These are phyloP conservation scores for Lophura nycthemera DNA, from an alignment of 2,113 vertebrate species.

Conservation along the genomic window DNA sequence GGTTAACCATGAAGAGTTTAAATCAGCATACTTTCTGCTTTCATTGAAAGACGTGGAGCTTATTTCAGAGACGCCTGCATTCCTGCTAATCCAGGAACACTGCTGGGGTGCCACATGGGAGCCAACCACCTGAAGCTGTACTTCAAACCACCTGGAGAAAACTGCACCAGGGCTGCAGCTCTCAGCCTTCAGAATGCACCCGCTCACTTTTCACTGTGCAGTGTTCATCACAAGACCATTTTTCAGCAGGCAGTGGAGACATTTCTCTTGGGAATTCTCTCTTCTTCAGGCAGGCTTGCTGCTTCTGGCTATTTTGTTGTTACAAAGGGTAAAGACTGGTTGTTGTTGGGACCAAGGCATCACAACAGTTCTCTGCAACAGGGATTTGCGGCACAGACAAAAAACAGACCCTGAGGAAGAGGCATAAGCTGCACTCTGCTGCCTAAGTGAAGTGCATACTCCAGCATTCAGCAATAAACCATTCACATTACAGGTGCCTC, in stretches of 20 bases:
- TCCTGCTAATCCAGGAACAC: not conserved
- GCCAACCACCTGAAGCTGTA: not conserved
- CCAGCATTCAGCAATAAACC: not conserved
- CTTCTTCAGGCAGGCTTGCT: not conserved
- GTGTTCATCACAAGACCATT: not conserved
- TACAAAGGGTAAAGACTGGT: not conserved
- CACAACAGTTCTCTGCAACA: not conserved
- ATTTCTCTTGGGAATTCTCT: not conserved
- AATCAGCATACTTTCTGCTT: not conserved
- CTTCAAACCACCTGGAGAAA: not conserved
- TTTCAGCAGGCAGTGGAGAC: not conserved
- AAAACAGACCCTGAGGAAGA: not conserved
- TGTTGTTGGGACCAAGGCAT: not conserved
- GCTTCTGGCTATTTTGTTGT: not conserved
- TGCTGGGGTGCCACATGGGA: not conserved
- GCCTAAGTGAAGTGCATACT: not conserved
- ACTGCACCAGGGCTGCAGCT: not conserved
- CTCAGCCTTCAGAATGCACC: not conserved
- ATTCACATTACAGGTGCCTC: not conserved
- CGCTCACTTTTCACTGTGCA: not conserved
- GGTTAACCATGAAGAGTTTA: not conserved
- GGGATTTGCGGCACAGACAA: not conserved
- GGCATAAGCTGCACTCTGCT: not conserved
- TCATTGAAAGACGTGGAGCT: not conserved
- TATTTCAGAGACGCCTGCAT: not conserved